Conservation (phyloP, 2,888 invertebrate genomes). For the Pteria penguin region DNA sequence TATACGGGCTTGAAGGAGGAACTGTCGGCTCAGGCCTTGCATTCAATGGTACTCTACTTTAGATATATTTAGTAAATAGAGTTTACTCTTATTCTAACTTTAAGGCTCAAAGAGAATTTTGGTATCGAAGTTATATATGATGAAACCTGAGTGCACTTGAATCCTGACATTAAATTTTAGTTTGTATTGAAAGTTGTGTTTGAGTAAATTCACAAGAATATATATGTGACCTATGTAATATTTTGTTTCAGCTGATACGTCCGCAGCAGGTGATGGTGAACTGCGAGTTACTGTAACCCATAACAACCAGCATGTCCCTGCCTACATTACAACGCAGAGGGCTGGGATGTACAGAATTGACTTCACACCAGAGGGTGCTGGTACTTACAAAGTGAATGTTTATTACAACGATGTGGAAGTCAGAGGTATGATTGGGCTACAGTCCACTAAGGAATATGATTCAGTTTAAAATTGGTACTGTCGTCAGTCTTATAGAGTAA, state of each 20-base stretch:
- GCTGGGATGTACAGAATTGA: constrained; percentile 83
- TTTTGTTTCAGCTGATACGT: constrained; percentile 85
- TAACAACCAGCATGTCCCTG: constrained; percentile 82
- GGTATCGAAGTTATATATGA: too few relatives aligned
- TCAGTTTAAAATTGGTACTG: too few relatives aligned
- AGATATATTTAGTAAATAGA: too few relatives aligned
- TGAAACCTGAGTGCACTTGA: too few relatives aligned
- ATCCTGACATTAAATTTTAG: too few relatives aligned
- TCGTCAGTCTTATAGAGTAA: too few relatives aligned
- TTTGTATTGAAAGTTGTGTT: too few relatives aligned
- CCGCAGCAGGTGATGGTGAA: constrained; percentile 92
- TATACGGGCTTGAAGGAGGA: constrained; percentile 82
- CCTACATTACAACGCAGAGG: constrained; percentile 87
- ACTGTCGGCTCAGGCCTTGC: constrained; percentile 82
- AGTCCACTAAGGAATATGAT: not conserved
- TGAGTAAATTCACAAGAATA: too few relatives aligned
- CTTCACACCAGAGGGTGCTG: constrained; percentile 83
- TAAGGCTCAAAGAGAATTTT: too few relatives aligned
- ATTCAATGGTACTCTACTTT: constrained; percentile 82
- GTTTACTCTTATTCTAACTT: too few relatives aligned
- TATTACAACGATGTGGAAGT: constrained; percentile 96
- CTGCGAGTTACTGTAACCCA: constrained; percentile 93
- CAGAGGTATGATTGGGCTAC: constrained; percentile 82
- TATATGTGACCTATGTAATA: too few relatives aligned
- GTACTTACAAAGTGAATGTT: constrained; percentile 89